A percentile compares a stretch with the other conserved stretches of the same genome.
These are phyloP conservation scores for Orthosia gothica DNA, from an alignment of 2,888 invertebrate species.

Conservation along the genomic window DNA sequence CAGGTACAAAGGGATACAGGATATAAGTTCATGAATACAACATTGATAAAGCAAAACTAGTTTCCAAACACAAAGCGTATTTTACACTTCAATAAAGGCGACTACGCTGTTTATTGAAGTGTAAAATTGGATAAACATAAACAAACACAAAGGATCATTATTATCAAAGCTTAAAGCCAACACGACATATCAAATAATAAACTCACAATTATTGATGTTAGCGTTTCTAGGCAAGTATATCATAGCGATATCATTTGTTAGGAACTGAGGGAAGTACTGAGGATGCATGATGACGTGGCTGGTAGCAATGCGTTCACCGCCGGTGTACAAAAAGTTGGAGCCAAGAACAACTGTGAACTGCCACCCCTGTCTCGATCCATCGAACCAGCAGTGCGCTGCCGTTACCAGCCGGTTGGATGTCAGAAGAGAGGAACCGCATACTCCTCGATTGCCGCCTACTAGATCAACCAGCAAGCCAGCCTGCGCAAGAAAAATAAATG, in stretches of 20 bases:
- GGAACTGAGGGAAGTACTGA: constrained; percentile 63
- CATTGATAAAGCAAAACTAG: neutral
- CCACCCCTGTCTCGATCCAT: constrained; percentile 72
- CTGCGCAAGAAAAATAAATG: constrained; percentile 60
- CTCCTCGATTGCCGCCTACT: constrained; percentile 70
- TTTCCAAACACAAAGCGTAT: neutral
- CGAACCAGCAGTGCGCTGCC: constrained; percentile 83
- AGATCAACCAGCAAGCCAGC: constrained; percentile 78
- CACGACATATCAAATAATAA: neutral
- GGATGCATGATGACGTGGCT: constrained; percentile 75
- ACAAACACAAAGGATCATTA: neutral
- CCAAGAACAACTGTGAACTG: constrained; percentile 78
- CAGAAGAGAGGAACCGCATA: constrained; percentile 78
- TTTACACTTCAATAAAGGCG: too few relatives aligned
- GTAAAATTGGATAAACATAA: neutral
- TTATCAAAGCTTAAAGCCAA: neutral
- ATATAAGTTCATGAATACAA: neutral
- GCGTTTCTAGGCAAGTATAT: constrained; percentile 74
- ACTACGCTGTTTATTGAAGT: neutral
- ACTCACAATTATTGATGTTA: constrained; percentile 69
- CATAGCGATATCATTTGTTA: constrained; percentile 79
- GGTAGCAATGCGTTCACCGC: constrained; percentile 76
- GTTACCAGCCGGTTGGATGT: constrained; percentile 75
- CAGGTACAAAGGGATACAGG: neutral
- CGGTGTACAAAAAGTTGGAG: constrained; percentile 74